These are phyloP conservation scores for Matsumurasca onukii DNA, from an alignment of 1,140 invertebrate genomes.

Conservation along the genomic window DNA sequence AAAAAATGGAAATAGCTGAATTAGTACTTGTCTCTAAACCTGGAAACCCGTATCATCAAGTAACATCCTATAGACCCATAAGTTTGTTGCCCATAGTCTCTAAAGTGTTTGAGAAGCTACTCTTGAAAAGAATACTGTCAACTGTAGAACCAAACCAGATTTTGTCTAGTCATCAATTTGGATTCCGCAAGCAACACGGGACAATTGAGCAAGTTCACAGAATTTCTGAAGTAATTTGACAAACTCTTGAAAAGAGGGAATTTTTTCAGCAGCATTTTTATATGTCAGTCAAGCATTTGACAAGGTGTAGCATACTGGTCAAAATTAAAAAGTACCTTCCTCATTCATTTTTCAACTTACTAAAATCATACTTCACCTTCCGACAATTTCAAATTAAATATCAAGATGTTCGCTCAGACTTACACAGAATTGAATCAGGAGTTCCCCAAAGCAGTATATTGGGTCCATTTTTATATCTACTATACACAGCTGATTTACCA, in stretches of 20 bases:
- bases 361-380: neutral
- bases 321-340: neutral
- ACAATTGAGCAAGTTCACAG: neutral
- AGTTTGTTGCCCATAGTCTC: neutral
- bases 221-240: neutral
- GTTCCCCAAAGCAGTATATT: neutral
- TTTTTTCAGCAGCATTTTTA: neutral
- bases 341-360: neutral
- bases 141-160: neutral
- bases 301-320: neutral
- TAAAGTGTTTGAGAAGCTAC: neutral
- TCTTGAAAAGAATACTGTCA: neutral
- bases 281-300: neutral
- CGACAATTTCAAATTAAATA: neutral
- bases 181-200: neutral
- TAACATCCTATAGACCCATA: neutral
- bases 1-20: neutral
- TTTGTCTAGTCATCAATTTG: neutral
- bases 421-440: neutral
- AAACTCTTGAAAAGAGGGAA: neutral
- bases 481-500: neutral
- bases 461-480: neutral
- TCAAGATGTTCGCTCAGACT: neutral
- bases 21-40: neutral
- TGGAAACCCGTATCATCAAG: neutral